A percentile compares a stretch with the other conserved stretches of the same genome.
Evolutionary conservation across 2,888 invertebrate genomes (phyloP).

Genomic region (Drosophila emarginata): DNA sequence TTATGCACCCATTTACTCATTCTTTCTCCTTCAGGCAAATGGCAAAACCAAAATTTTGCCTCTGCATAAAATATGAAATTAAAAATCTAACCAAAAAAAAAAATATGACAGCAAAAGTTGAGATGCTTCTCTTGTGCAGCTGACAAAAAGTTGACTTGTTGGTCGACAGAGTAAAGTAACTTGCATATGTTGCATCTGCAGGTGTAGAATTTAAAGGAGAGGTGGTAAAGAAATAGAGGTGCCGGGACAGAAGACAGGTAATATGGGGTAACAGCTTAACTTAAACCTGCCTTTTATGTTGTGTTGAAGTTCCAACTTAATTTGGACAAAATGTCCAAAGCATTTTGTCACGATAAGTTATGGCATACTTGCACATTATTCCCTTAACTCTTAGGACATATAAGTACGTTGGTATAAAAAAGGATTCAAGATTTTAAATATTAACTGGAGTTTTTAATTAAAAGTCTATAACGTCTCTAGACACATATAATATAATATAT

Average conservation of each 20-base stretch:
- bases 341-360: slow-evolving; percentile 37
- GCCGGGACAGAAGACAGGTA: background rate
- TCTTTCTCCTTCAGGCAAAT: background rate
- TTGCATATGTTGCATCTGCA: background rate
- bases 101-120: slow-evolving; percentile 42
- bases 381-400: slow-evolving; percentile 2
- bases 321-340: slow-evolving; percentile 43
- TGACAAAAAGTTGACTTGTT: slow-evolving; percentile 49
- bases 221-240: background rate
- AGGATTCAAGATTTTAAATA: background rate
- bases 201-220: background rate
- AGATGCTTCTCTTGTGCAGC: slow-evolving; percentile 27
- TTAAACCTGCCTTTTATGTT: slow-evolving; percentile 45
- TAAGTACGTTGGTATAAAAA: background rate
- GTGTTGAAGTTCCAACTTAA: slow-evolving; percentile 51
- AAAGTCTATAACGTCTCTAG: too few relatives aligned
- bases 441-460: too few relatives aligned
- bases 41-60: slow-evolving; percentile 5
- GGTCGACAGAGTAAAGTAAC: slow-evolving; percentile 20
- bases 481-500: too few relatives aligned
- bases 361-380: slow-evolving; percentile 20
- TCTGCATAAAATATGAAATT: slow-evolving; percentile 57
- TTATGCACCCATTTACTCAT: slow-evolving; percentile 20
- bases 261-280: slow-evolving; percentile 4
- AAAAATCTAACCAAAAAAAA: slow-evolving; percentile 35